Percentiles rank a stretch among this genome's conserved stretches.
phyloP scores from a whole-genome alignment of 2,797 vertebrate genomes.

The Echiichthys vipera region DNA sequence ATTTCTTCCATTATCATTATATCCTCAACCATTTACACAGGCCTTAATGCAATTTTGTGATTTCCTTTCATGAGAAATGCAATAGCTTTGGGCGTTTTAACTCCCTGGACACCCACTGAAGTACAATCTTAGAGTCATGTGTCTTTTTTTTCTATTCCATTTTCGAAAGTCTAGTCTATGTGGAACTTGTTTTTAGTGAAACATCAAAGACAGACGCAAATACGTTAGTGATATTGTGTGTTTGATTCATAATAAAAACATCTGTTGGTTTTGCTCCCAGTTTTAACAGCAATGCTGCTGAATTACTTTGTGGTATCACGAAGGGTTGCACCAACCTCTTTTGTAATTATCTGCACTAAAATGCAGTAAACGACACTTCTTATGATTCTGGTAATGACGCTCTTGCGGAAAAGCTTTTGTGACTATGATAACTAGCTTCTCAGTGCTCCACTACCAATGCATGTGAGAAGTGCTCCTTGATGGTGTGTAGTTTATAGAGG shows the following conservation, averaged over 20 bases:
- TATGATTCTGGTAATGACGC: constrained; percentile 36
- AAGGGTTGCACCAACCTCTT: constrained; percentile 15
- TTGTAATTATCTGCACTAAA: constrained; percentile 50
- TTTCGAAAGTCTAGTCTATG: no score
- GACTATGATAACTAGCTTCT: constrained; percentile 27
- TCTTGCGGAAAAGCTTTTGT: constrained; percentile 40
- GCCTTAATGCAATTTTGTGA: constrained; percentile 22
- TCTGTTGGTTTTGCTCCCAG: constrained; percentile 3
- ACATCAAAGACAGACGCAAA: constrained; percentile 14
- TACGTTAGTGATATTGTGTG: constrained; percentile 19
- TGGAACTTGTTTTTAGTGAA: neutral
- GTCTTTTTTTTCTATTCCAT: no score
- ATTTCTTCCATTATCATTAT: neutral
- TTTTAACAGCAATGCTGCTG: constrained; percentile 35
- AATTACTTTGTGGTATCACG: constrained; percentile 36
- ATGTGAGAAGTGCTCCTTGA: constrained; percentile 49
- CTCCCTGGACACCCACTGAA: neutral
- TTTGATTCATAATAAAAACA: constrained; percentile 21
- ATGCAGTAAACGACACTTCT: constrained; percentile 42
- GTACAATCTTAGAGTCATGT: constrained; percentile 1
- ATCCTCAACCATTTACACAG: constrained; percentile 26
- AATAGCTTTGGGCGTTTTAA: neutral
- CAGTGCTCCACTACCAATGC: constrained; percentile 30
- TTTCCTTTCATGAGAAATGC: neutral
- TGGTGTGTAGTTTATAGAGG: constrained; percentile 34